A percentile compares a stretch with the other conserved stretches of the same genome.
Conservation (phyloP, 2,113 vertebrate genomes). For the Myiozetetes cayanensis region DNA sequence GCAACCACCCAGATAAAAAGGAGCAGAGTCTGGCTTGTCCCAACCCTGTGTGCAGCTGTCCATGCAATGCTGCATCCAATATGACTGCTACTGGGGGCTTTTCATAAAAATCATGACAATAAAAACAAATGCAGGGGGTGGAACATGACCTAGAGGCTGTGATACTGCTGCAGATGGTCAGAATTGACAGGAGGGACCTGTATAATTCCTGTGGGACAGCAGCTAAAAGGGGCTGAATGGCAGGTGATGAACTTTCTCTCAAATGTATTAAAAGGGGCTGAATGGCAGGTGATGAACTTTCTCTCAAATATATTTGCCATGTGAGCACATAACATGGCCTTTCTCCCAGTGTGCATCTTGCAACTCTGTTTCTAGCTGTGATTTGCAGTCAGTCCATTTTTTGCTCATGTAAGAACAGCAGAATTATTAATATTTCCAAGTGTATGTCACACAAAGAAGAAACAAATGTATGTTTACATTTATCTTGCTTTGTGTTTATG, state of each 20-base stretch:
- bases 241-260: neutral
- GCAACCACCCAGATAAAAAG: neutral
- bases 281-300: neutral
- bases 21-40: neutral
- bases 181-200: neutral
- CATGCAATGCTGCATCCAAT: neutral
- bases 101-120: neutral
- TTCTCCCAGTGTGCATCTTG: neutral
- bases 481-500: neutral
- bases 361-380: neutral
- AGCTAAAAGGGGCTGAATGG: neutral
- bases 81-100: neutral
- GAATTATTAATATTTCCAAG: neutral
- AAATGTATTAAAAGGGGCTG: neutral
- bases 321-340: neutral
- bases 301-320: neutral
- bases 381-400: neutral
- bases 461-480: neutral
- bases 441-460: neutral
- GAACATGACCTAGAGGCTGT: neutral
- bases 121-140: neutral
- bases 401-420: rapidly evolving
- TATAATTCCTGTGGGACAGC: rapidly evolving
- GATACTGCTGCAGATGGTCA: neutral
- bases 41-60: neutral